A percentile compares a stretch with the other conserved stretches of the same genome.
These are phyloP conservation scores for Agonopterix subpropinquella DNA, from an alignment of 2,888 invertebrate species.

Conservation along the genomic window DNA sequence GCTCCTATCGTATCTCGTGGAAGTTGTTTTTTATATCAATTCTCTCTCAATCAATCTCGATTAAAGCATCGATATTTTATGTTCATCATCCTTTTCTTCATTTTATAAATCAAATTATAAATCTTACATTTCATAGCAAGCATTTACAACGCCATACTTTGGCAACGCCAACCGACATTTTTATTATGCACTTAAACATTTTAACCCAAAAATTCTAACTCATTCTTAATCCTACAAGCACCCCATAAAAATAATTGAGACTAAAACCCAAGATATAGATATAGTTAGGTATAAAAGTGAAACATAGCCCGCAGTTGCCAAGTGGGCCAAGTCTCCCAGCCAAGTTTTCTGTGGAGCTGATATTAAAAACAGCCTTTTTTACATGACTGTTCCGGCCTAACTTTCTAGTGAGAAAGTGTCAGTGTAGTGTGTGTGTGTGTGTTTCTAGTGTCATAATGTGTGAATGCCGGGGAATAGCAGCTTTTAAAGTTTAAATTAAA, in stretches of 20 bases:
- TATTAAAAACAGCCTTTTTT: slow-evolving; percentile 2
- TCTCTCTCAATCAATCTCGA: too few relatives aligned
- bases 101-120: too few relatives aligned
- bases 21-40: too few relatives aligned
- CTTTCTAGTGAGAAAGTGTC: not conserved
- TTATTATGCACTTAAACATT: too few relatives aligned
- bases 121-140: too few relatives aligned
- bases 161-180: too few relatives aligned
- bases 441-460: not conserved
- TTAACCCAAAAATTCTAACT: too few relatives aligned
- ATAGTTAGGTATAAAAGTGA: slow-evolving; percentile 9
- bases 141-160: too few relatives aligned
- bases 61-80: too few relatives aligned
- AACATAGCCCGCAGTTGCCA: slow-evolving; percentile 12
- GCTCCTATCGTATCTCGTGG: too few relatives aligned
- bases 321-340: slow-evolving; percentile 10
- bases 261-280: slow-evolving; percentile 11
- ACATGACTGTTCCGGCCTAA: not conserved
- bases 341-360: slow-evolving; percentile 9
- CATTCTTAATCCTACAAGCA: not conserved
- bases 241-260: slow-evolving; percentile 1
- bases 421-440: too few relatives aligned
- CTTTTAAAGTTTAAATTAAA: not conserved
- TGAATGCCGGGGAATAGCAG: not conserved
- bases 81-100: too few relatives aligned